Conservation (phyloP, 2,113 vertebrate species). For the Pseudopodoces humilis region DNA sequence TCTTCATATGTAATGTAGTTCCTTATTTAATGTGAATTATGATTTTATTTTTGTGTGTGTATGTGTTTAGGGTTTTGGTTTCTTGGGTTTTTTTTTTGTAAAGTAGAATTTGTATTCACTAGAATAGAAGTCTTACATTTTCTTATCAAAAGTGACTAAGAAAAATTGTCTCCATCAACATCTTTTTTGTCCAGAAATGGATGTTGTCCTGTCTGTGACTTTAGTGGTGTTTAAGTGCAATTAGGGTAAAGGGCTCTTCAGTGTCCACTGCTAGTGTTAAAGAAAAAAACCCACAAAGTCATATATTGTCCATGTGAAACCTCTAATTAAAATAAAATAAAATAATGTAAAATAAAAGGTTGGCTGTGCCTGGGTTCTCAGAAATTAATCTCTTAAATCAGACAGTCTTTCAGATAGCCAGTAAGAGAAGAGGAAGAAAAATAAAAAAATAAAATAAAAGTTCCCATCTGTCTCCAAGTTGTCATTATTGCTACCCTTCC, state of each 20-base stretch:
- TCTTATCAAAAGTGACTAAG: neutral
- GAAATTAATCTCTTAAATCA: neutral
- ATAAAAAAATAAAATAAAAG: neutral
- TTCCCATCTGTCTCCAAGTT: neutral
- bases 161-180: neutral
- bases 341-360: neutral
- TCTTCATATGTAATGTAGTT: neutral
- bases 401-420: neutral
- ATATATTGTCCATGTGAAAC: neutral
- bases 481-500: neutral
- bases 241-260: neutral
- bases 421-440: neutral
- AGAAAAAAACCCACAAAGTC: neutral
- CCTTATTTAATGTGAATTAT: neutral
- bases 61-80: accelerated
- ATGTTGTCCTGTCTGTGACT: neutral
- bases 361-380: neutral
- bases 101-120: neutral
- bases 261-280: neutral
- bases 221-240: neutral
- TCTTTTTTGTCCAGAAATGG: neutral
- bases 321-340: neutral
- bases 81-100: neutral
- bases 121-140: neutral
- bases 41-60: neutral